Conservation (phyloP, 2,888 invertebrate genomes). For the Synanthedon myopaeformis region DNA sequence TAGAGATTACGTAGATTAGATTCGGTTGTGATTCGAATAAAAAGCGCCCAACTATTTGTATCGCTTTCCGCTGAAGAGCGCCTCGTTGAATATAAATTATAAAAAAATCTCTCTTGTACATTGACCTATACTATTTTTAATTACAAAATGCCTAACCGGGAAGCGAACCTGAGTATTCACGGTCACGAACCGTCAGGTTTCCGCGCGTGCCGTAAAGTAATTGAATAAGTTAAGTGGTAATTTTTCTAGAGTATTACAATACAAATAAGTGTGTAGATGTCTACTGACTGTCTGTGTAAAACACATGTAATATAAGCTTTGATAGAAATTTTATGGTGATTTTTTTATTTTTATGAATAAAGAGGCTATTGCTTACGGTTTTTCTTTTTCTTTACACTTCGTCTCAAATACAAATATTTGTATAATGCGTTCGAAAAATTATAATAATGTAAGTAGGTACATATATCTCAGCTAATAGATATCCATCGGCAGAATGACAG, state of each 20-base stretch:
- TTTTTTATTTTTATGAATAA: too few relatives aligned
- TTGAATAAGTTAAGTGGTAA: slow-evolving; percentile 3
- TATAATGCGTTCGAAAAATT: too few relatives aligned
- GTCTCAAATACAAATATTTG: too few relatives aligned
- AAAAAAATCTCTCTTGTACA: background rate
- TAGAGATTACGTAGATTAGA: background rate
- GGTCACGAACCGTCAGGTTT: slow-evolving; percentile 5
- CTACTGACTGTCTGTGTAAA: too few relatives aligned
- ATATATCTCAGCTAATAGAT: too few relatives aligned
- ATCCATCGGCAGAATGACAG: too few relatives aligned
- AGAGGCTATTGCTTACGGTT: too few relatives aligned
- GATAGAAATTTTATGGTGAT: too few relatives aligned
- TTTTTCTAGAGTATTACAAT: background rate
- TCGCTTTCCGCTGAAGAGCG: background rate
- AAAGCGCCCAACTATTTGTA: background rate
- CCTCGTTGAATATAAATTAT: background rate
- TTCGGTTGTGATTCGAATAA: background rate
- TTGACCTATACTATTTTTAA: background rate
- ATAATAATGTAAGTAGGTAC: too few relatives aligned
- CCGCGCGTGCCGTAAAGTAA: slow-evolving; percentile 10
- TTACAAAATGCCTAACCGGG: slow-evolving; percentile 7
- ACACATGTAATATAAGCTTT: too few relatives aligned
- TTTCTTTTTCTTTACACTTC: too few relatives aligned
- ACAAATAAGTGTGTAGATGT: too few relatives aligned
- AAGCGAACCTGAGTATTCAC: slow-evolving; percentile 14